Base-by-base conservation (phyloP, 2,797 vertebrate species). In the Aulostomus chinensis region DNA sequence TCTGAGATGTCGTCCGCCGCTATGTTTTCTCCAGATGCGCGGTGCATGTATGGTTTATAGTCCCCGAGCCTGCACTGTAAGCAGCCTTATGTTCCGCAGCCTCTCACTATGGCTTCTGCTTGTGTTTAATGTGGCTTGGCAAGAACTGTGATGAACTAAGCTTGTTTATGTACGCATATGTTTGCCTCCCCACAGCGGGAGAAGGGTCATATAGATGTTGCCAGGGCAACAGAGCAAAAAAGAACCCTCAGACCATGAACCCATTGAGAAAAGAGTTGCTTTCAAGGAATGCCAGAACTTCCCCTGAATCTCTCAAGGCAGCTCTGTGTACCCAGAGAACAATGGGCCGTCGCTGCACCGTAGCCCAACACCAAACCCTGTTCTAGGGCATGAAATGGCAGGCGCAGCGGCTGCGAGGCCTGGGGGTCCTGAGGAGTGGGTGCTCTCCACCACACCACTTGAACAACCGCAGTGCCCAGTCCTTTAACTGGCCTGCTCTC, bases 241-340 rank as follows among this genome's bases (percentile, higher is more conserved):
- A 63, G 63, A 83, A 76, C 60, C 49, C 58, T 69, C 42, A 35
- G 37, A 63, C 35, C 25, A 18, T 46, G 49, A 77, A 50, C 41
- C 55, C 39, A 47, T 17, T 55, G 47, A 78, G 56, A 49, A 51
- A 60, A 66, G 42, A 64, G 68, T 22, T 4, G 28, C 67, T 78
- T 83, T 76, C 46, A 58, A 68, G 58, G 70, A 86, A 81, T 86
- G 71, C 68, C 60, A 71, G 74, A 68, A 45, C 53, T 26, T 67
- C 69, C 72, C 41, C 47, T 26, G 22, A 38, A 33, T 28, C 51
- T 66, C 64, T 76, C 21, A 62, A 68, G 43, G 56, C 39, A 56
- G 18, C 67, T 54, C 53, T 53, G 47, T 76, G 57, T 52, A 69
- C 60, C 56, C 46, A 55, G 37, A 65, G 79, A 84, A 88, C 79